These are phyloP conservation scores for Dasyornis broadbenti DNA, from an alignment of 2,113 vertebrate species.

Conservation along the genomic window DNA sequence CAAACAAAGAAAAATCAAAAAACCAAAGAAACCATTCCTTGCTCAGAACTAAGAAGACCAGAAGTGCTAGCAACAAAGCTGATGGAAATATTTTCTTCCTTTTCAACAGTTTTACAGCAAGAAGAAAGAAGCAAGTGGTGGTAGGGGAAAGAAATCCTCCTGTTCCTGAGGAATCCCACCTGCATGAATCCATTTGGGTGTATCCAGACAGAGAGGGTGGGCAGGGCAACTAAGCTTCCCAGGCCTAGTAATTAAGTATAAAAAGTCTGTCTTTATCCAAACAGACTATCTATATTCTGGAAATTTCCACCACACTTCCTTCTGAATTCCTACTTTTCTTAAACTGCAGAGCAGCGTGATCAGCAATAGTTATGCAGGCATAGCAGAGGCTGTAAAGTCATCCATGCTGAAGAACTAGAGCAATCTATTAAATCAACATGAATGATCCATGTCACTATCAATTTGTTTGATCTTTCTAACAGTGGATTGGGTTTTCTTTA, in stretches of 20 bases:
- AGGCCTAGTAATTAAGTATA: conserved; percentile 63
- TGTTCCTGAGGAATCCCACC: conserved; percentile 5
- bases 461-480: background rate
- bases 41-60: background rate
- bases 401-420: conserved; percentile 1
- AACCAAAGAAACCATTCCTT: background rate
- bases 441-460: background rate
- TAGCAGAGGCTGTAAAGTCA: background rate
- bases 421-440: background rate
- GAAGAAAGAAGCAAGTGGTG: conserved; percentile 51
- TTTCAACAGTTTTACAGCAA: background rate
- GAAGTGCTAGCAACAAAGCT: background rate
- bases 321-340: conserved; percentile 51
- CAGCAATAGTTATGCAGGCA: background rate
- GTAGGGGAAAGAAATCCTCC: background rate
- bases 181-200: background rate
- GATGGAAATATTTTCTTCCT: conserved; percentile 28
- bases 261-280: conserved; percentile 63
- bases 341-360: background rate
- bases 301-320: conserved; percentile 72
- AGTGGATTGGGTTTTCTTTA: background rate
- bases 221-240: conserved; percentile 34
- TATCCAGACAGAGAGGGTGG: conserved; percentile 42
- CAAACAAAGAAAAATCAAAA: too few relatives aligned
- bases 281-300: conserved; percentile 63